Conservation (phyloP, 2,797 vertebrate species). For the Myiotriccus ornatus region DNA sequence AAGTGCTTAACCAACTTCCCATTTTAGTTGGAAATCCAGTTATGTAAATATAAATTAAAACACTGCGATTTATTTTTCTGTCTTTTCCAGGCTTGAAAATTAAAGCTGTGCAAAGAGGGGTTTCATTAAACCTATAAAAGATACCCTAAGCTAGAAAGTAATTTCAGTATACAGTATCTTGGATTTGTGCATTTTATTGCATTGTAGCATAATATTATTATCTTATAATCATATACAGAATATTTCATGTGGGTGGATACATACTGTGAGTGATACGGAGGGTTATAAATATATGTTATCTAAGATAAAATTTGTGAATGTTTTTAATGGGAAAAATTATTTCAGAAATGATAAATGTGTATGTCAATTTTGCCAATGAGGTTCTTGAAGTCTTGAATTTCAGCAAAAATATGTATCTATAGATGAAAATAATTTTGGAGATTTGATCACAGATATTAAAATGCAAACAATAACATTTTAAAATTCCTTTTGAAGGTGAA, state of each 20-base stretch:
- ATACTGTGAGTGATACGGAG: not conserved
- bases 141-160: not conserved
- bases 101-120: not conserved
- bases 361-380: not conserved
- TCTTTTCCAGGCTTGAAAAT: not conserved
- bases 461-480: not conserved
- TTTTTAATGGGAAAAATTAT: not conserved
- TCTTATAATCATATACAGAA: not conserved
- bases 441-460: not conserved
- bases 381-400: not conserved
- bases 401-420: not conserved
- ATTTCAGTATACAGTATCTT: not conserved
- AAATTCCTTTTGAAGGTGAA: not conserved
- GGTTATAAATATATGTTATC: not conserved
- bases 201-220: not conserved
- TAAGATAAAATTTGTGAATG: not conserved
- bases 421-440: not conserved
- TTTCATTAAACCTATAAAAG: not conserved
- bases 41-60: not conserved
- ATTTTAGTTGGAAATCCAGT: not conserved
- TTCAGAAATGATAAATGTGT: not conserved
- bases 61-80: accelerated
- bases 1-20: not conserved
- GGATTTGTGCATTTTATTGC: not conserved
- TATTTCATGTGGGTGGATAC: not conserved